A percentile compares a stretch with the other conserved stretches of the same genome.
phyloP scores from a whole-genome alignment of 2,888 invertebrate species.

The Thera obeliscata region DNA sequence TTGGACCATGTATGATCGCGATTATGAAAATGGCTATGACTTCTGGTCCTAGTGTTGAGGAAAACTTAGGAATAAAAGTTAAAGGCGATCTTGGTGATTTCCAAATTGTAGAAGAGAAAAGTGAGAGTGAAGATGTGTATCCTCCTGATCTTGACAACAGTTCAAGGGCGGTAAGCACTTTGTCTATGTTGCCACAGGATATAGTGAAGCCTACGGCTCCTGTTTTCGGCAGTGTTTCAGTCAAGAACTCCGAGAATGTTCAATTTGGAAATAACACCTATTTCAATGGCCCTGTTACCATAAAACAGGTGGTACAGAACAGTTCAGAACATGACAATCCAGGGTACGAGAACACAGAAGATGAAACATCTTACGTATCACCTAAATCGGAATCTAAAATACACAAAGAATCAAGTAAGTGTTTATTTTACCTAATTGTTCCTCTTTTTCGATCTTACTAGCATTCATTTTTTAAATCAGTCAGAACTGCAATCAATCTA shows the following conservation, averaged over 20 bases:
- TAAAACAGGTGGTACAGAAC: conserved; percentile 88
- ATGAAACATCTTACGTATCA: conserved; percentile 45
- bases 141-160: conserved; percentile 25
- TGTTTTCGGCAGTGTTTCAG: conserved; percentile 85
- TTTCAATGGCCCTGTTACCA: conserved; percentile 91
- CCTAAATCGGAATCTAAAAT: conserved; percentile 27
- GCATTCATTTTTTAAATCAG: too few relatives aligned
- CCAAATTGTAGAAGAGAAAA: conserved; percentile 62
- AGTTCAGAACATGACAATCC: conserved; percentile 66
- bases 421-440: neutral
- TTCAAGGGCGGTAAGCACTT: conserved; percentile 41
- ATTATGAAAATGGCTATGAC: conserved; percentile 56
- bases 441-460: too few relatives aligned
- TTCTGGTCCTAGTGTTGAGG: conserved; percentile 42
- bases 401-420: conserved; percentile 42
- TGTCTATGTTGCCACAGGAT: conserved; percentile 53
- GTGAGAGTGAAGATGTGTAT: conserved; percentile 57
- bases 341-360: conserved; percentile 61
- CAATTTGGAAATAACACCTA: conserved; percentile 91
- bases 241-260: conserved; percentile 88
- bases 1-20: conserved; percentile 26
- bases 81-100: conserved; percentile 67
- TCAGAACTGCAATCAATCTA: too few relatives aligned
- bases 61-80: conserved; percentile 57
- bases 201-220: conserved; percentile 55